Conservation (phyloP, 2,113 vertebrate genomes). For the Brachyistius frenatus region DNA sequence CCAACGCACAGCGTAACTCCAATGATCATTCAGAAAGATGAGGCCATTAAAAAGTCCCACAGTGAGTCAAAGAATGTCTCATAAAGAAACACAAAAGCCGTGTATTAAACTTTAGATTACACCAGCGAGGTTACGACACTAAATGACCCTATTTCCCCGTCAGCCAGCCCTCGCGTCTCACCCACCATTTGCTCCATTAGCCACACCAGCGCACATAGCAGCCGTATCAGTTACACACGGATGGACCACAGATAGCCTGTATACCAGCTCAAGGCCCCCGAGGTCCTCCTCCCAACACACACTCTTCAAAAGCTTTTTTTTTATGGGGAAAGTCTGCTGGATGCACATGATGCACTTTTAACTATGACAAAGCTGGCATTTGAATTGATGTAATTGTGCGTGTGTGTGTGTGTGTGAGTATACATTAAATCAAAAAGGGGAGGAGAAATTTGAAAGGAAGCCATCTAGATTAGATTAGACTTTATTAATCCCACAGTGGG, state of each 20-base stretch:
- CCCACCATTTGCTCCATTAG: constrained; percentile 74
- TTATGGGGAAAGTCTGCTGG: background rate
- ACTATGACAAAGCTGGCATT: too few species aligned
- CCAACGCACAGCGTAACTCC: constrained; percentile 45
- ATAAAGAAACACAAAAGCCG: constrained; percentile 56
- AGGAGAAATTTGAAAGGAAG: too few species aligned
- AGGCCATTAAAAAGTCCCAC: constrained; percentile 56
- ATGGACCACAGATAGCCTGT: constrained; percentile 42
- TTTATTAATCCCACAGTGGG: too few species aligned
- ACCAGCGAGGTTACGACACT: constrained; percentile 38
- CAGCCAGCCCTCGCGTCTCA: constrained; percentile 53
- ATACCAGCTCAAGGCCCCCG: constrained; percentile 4
- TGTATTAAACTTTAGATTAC: constrained; percentile 33
- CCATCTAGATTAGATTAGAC: too few species aligned
- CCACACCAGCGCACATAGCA: constrained; percentile 66
- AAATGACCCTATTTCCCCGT: constrained; percentile 65
- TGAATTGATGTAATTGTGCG: too few species aligned
- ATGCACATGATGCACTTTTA: background rate
- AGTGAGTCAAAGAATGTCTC: constrained; percentile 45
- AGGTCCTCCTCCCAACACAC: background rate
- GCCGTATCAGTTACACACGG: constrained; percentile 63
- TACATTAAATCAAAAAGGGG: too few species aligned
- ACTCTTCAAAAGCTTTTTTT: background rate
- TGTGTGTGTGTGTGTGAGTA: too few species aligned
- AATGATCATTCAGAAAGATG: constrained; percentile 49